Conservation (phyloP, 2,113 vertebrate species). For the Vireo altiloquus region DNA sequence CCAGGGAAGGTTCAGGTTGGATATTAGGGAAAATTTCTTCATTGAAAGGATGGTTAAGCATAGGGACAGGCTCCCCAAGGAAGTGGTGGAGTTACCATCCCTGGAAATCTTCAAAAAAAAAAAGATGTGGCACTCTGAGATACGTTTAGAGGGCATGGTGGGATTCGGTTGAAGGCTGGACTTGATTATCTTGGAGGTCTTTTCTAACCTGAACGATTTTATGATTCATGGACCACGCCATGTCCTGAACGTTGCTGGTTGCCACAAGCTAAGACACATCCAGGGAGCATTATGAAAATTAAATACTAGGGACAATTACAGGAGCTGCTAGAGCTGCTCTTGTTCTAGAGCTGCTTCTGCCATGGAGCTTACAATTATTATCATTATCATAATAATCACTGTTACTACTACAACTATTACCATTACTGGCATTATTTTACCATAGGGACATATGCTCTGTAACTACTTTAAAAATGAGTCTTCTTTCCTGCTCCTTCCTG, state of each 20-base stretch:
- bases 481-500: not conserved
- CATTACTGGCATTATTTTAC: not conserved
- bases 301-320: not conserved
- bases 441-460: not conserved
- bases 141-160: rapidly evolving
- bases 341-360: not conserved
- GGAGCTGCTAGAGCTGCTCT: not conserved
- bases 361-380: not conserved
- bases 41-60: not conserved
- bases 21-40: not conserved
- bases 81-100: not conserved
- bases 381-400: not conserved
- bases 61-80: not conserved
- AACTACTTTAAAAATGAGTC: not conserved
- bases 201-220: not conserved
- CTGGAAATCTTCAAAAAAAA: not conserved
- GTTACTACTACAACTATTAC: not conserved
- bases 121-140: not conserved
- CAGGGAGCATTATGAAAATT: not conserved
- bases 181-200: not conserved
- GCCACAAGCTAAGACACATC: not conserved
- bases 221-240: not conserved
- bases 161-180: not conserved
- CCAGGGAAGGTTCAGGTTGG: not conserved
- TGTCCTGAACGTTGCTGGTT: not conserved